A percentile compares a stretch with the other conserved stretches of the same genome.
phyloP scores from a whole-genome alignment of 92 coral and sea anemone species.

The Actinernus sp. region DNA sequence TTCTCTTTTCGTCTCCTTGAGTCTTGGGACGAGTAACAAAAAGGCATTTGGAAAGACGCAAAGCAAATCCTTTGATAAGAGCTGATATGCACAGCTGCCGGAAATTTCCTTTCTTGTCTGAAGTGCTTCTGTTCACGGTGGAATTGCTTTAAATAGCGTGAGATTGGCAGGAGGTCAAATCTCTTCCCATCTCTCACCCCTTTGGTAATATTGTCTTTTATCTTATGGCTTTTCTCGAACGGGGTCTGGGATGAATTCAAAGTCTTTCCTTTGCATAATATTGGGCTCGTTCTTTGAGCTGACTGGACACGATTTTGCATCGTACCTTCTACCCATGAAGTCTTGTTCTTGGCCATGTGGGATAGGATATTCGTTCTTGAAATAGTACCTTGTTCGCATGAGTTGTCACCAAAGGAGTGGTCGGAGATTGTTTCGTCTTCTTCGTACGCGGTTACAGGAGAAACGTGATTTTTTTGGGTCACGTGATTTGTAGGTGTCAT shows the following conservation, averaged over 20 bases:
- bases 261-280: conserved; percentile 68
- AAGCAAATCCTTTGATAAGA: conserved; percentile 60
- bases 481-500: not conserved
- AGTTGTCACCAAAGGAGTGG: conserved; percentile 38
- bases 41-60: not conserved
- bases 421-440: conserved; percentile 51
- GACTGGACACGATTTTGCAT: conserved; percentile 16
- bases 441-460: conserved; percentile 15
- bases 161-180: conserved; percentile 83
- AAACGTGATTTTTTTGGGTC: not conserved
- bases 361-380: conserved; percentile 78
- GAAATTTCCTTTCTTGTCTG: conserved; percentile 23
- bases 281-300: conserved; percentile 53
- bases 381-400: conserved; percentile 8
- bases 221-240: conserved; percentile 52
- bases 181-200: conserved; percentile 81
- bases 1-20: conserved; percentile 1
- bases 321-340: conserved; percentile 79
- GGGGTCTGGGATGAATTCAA: conserved; percentile 47
- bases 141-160: conserved; percentile 58
- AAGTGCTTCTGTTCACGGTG: conserved; percentile 19
- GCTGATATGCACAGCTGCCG: conserved; percentile 76
- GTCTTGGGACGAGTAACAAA: not conserved
- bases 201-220: conserved; percentile 55
- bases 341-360: conserved; percentile 86